Conservation (phyloP, 2,113 vertebrate species). For the Copsychus sechellarum region DNA sequence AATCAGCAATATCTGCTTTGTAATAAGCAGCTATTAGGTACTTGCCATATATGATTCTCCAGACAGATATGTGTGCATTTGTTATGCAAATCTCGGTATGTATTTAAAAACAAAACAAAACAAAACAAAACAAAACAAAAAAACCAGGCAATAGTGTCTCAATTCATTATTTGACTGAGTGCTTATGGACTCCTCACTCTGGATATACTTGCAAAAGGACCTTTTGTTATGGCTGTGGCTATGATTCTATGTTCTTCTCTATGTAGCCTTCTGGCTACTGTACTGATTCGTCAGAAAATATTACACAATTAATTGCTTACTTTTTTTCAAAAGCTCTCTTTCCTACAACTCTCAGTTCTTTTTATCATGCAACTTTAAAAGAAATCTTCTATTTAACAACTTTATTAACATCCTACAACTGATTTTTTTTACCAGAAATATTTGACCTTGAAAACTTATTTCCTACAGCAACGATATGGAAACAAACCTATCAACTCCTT, state of each 20-base stretch:
- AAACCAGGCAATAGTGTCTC: not conserved
- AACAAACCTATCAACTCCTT: not conserved
- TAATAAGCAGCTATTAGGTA: not conserved
- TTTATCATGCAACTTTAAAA: not conserved
- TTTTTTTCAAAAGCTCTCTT: constrained; percentile 5
- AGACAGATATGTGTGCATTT: not conserved
- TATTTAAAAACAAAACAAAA: not conserved
- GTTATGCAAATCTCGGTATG: not conserved
- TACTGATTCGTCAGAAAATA: not conserved
- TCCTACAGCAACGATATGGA: not conserved
- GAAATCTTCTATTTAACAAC: not conserved
- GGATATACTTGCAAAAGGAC: not conserved
- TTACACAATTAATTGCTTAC: not conserved
- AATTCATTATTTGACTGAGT: not conserved
- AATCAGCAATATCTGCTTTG: not conserved
- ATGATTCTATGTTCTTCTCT: not conserved
- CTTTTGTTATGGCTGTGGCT: not conserved
- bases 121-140: not conserved
- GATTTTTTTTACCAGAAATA: not conserved
- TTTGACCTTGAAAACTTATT: not conserved
- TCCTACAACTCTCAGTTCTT: not conserved
- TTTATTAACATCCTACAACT: not conserved
- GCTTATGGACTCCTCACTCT: not conserved
- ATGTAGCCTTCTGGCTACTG: not conserved
- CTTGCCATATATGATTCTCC: not conserved